Evolutionary conservation across 2,888 invertebrate genomes (phyloP).

Genomic region (Temnothorax unifasciatus): DNA sequence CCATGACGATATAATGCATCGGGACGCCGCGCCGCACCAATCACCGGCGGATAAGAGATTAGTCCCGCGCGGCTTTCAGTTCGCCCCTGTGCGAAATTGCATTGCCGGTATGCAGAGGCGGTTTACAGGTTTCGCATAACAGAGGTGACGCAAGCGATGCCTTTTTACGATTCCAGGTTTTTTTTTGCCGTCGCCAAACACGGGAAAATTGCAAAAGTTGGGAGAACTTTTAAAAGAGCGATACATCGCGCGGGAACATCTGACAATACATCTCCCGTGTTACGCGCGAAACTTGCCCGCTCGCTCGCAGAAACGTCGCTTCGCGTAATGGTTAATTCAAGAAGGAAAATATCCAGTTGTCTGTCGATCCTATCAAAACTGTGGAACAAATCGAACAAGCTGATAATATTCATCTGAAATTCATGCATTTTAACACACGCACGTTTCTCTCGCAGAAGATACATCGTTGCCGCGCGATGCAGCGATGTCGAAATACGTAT

Average conservation of each 20-base stretch:
- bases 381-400: neutral
- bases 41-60: conserved; percentile 50
- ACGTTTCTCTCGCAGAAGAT: conserved; percentile 10
- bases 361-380: conserved; percentile 30
- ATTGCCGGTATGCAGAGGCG: neutral
- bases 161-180: conserved; percentile 1
- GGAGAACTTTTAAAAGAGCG: neutral
- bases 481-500: neutral
- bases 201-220: conserved; percentile 21
- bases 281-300: neutral
- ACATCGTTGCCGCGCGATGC: neutral
- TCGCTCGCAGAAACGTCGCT: neutral
- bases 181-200: conserved; percentile 14
- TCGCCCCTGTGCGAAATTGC: conserved; percentile 30
- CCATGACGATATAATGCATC: conserved; percentile 53
- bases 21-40: conserved; percentile 14
- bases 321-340: conserved; percentile 40
- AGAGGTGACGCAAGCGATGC: conserved; percentile 27
- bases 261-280: neutral
- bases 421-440: neutral
- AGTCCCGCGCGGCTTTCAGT: conserved; percentile 31
- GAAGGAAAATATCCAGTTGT: conserved; percentile 13
- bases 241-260: conserved; percentile 11
- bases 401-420: conserved; percentile 16
- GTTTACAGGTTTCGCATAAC: conserved; percentile 12